Evolutionary conservation across 2,888 invertebrate genomes (phyloP).

Genomic region (Pimpla rufipes): DNA sequence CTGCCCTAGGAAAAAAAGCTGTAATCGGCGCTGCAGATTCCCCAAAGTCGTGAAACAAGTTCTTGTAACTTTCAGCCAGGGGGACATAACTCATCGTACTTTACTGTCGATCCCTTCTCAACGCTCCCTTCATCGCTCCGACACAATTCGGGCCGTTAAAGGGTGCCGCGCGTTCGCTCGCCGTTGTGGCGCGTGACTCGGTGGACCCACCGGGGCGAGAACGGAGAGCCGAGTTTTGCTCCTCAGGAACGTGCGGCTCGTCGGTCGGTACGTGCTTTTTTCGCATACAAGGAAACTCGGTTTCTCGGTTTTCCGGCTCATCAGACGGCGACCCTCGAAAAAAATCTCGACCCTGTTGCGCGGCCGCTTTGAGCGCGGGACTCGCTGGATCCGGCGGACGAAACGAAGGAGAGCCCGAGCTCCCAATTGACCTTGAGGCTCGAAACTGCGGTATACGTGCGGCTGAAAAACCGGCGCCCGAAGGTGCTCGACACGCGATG

Average conservation of each 20-base stretch:
- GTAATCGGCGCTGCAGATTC: background rate
- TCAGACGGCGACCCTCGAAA: constrained; percentile 18
- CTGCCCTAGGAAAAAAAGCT: background rate
- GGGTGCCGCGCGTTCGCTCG: background rate
- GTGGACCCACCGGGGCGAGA: background rate
- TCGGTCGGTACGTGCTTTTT: constrained; percentile 20
- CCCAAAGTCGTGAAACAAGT: background rate
- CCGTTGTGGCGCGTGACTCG: background rate
- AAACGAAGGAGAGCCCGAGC: background rate
- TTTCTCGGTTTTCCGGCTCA: constrained; percentile 25
- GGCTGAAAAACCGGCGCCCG: background rate
- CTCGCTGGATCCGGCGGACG: background rate
- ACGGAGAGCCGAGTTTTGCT: background rate
- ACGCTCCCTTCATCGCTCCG: background rate
- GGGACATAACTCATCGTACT: background rate
- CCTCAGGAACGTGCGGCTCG: background rate
- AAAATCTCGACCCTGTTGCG: constrained; percentile 48
- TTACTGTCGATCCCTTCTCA: background rate
- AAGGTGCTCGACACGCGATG: constrained; percentile 25
- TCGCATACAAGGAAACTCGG: background rate
- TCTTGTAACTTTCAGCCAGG: background rate
- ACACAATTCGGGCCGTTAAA: background rate
- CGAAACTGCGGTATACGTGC: constrained; percentile 6
- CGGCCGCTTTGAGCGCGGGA: background rate
- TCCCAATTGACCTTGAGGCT: constrained; percentile 32